phyloP scores from a whole-genome alignment of 1,140 invertebrate species.

The Glossosoma conforme region DNA sequence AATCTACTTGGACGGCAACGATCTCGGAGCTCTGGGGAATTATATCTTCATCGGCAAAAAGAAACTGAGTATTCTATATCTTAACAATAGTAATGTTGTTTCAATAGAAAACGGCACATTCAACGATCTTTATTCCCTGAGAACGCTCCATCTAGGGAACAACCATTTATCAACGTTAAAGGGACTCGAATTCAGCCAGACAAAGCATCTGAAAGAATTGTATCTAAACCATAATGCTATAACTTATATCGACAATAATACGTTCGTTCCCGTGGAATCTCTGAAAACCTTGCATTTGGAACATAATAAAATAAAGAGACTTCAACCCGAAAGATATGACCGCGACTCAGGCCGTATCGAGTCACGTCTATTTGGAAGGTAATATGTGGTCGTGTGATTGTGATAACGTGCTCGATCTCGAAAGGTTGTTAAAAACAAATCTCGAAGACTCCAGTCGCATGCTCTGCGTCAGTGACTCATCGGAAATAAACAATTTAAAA shows the following conservation, averaged over 20 bases:
- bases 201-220: conserved; percentile 72
- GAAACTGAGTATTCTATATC: conserved; percentile 73
- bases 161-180: conserved; percentile 68
- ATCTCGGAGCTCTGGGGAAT: conserved; percentile 69
- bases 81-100: conserved; percentile 76
- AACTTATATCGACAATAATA: conserved; percentile 65
- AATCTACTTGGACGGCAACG: conserved; percentile 82
- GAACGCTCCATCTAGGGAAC: conserved; percentile 74
- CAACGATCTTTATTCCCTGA: conserved; percentile 69
- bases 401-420: conserved; percentile 54
- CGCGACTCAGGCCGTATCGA: conserved; percentile 59
- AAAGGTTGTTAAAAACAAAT: conserved; percentile 64
- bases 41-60: conserved; percentile 85
- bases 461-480: conserved; percentile 56
- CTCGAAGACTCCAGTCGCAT: conserved; percentile 62
- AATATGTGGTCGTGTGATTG: conserved; percentile 70
- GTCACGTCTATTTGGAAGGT: conserved; percentile 58
- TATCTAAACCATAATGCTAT: conserved; percentile 80
- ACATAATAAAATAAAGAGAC: conserved; percentile 68
- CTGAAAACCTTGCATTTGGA: conserved; percentile 72
- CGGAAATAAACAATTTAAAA: conserved; percentile 59
- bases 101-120: conserved; percentile 77
- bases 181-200: conserved; percentile 71
- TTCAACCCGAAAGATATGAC: conserved; percentile 63
- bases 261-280: conserved; percentile 65